Evolutionary conservation across 2,113 vertebrate species (phyloP), one percentile per base, ranked within the genome.

Genomic region (Crypturellus undulatus): DNA sequence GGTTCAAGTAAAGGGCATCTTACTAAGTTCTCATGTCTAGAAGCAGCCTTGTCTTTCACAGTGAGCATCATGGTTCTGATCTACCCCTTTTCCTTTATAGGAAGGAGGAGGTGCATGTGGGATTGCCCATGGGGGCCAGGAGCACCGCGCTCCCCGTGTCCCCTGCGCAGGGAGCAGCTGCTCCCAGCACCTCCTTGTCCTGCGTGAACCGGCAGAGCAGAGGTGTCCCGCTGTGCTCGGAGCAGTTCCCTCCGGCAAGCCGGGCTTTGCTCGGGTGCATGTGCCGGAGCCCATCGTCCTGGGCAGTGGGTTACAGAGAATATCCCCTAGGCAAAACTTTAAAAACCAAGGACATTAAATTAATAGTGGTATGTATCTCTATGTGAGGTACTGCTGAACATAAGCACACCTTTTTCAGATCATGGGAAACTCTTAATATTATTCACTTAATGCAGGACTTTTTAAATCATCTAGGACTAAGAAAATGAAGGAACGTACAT

Each of bases 1-100:
- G 67, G 82, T 94, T 96, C 84, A 87, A 78, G 60, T 81, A 92
- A 90, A 96, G 80, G 90, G 67, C 84, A 92, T 87, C 84, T 82
- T 93, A 14, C 84, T 93, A 82, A 87, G 52, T 80, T 93, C 65
- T 81, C 83, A 30, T 11, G 80, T 84, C 56, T 94, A 9, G 78
- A 94, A 88, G 67, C 42, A 42, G 15, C 79, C 25, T 12, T 36
- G 13, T 73, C 49, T 71, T 93, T 81, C 60, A 78, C 59, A 79
- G 36, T 75, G 42, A 60, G 30, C 45, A 87, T 91, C 34, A 11
- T 47, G 42, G 54, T 87, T 80, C 45, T 93, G n/a, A 47, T 83
- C 70, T 70, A 90, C 26, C 64, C 69, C 5, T 51, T 56, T 88
- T 77, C 17, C 54, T 32, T 30, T 56, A 51, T 0, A 88, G 60